These are phyloP conservation scores for Nomada fucata DNA, from an alignment of 2,888 invertebrate genomes.

Conservation along the genomic window DNA sequence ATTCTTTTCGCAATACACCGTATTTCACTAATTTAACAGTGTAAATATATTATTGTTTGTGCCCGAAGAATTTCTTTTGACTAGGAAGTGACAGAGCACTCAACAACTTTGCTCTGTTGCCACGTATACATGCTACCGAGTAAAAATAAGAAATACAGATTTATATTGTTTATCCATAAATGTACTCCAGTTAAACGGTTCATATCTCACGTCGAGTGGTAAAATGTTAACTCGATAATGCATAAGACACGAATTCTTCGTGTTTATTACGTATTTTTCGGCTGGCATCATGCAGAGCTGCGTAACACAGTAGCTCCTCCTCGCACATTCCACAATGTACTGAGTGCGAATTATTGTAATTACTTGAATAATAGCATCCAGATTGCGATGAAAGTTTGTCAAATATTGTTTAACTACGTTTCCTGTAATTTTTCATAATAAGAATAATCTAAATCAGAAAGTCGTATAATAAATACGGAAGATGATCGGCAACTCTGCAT, in stretches of 20 bases:
- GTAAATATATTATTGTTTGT: constrained; percentile 70
- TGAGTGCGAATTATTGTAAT: constrained; percentile 74
- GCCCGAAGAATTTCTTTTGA: constrained; percentile 74
- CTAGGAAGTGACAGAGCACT: constrained; percentile 82
- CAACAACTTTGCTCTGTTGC: constrained; percentile 80
- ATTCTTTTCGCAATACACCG: constrained; percentile 44
- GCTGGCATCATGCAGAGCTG: constrained; percentile 81
- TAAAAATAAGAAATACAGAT: constrained; percentile 74
- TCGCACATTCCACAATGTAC: constrained; percentile 83
- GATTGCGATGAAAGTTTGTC: constrained; percentile 40
- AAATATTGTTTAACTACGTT: constrained; percentile 72
- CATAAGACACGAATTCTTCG: constrained; percentile 67
- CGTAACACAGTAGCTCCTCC: constrained; percentile 84
- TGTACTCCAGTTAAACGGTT: constrained; percentile 40
- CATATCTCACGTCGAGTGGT: constrained; percentile 68
- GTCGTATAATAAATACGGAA: constrained; percentile 76
- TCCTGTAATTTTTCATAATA: constrained; percentile 70
- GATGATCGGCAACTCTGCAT: constrained; percentile 81
- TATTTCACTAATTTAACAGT: constrained; percentile 53
- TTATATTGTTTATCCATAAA: constrained; percentile 61
- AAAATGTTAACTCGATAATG: constrained; percentile 66
- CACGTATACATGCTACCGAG: constrained; percentile 78
- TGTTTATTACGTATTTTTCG: constrained; percentile 71
- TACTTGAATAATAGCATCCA: constrained; percentile 73
- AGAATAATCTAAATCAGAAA: constrained; percentile 69